Conservation (phyloP, 2,113 vertebrate species). For the Rhizomys pruinosus region DNA sequence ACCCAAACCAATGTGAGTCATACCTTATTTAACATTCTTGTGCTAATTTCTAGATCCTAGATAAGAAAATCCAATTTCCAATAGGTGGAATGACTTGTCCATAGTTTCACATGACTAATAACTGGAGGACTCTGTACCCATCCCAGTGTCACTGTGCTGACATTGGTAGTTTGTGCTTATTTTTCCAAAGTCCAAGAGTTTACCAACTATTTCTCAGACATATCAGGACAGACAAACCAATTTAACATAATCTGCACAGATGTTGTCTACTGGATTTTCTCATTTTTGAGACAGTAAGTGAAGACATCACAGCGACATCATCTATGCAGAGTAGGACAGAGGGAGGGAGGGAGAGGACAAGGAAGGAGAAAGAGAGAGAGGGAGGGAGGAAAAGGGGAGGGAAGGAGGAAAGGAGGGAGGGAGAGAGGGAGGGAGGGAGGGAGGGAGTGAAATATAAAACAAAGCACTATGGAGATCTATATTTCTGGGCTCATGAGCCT, state of each 20-base stretch:
- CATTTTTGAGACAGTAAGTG: background rate
- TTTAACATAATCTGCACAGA: background rate
- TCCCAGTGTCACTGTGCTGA: background rate
- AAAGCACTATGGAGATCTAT: background rate
- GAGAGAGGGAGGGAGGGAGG: background rate
- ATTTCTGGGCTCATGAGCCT: background rate
- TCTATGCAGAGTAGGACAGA: background rate
- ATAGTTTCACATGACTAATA: background rate
- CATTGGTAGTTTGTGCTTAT: background rate
- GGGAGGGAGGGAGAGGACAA: too few species aligned
- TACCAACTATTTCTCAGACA: background rate
- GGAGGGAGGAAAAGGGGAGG: too few species aligned
- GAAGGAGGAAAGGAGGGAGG: background rate
- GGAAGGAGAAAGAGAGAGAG: too few species aligned
- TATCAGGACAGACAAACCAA: background rate
- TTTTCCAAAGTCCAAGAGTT: background rate
- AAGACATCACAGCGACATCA: background rate
- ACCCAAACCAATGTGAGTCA: background rate
- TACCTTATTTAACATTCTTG: background rate
- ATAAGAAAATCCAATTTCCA: background rate
- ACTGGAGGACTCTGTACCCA: background rate
- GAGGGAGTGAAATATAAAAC: too few species aligned
- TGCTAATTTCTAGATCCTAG: background rate
- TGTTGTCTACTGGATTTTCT: slow-evolving; percentile 5
- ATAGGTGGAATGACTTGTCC: background rate